These are phyloP conservation scores for Neelides sp. DNA, from an alignment of 1,140 invertebrate genomes.

Conservation along the genomic window DNA sequence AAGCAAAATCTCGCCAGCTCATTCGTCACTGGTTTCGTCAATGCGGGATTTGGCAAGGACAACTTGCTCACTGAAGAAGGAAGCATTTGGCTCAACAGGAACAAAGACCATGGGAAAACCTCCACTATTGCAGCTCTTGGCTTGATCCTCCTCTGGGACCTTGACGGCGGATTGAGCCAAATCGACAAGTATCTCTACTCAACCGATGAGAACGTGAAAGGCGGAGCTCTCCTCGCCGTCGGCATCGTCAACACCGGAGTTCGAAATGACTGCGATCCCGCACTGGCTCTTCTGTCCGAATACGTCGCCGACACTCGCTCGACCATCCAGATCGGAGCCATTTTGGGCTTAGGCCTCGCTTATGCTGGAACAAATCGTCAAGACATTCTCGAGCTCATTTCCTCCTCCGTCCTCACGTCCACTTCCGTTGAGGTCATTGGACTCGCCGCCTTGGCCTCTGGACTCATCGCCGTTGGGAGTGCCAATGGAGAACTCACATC, in stretches of 20 bases:
- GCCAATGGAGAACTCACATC: slow-evolving; percentile 47
- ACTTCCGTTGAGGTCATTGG: slow-evolving; percentile 48
- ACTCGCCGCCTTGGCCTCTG: slow-evolving; percentile 48
- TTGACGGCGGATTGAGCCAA: slow-evolving; percentile 51
- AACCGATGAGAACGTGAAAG: slow-evolving; percentile 52
- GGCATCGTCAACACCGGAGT: slow-evolving; percentile 55
- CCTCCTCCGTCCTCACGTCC: slow-evolving; percentile 44
- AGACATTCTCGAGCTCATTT: slow-evolving; percentile 43
- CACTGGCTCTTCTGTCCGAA: slow-evolving; percentile 51
- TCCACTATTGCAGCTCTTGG: slow-evolving; percentile 88
- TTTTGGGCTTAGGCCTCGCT: slow-evolving; percentile 50
- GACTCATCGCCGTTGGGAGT: slow-evolving; percentile 50
- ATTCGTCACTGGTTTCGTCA: slow-evolving; percentile 98
- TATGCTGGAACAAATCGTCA: slow-evolving; percentile 54
- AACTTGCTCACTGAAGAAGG: slow-evolving; percentile 92
- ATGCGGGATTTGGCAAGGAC: slow-evolving; percentile 93
- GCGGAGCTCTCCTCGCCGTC: slow-evolving; percentile 51
- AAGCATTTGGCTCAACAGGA: slow-evolving; percentile 97
- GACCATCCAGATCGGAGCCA: slow-evolving; percentile 46
- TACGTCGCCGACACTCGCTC: slow-evolving; percentile 44
- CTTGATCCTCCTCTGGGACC: slow-evolving; percentile 52
- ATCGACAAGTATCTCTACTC: slow-evolving; percentile 57
- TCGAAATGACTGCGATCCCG: slow-evolving; percentile 55
- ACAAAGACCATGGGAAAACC: slow-evolving; percentile 96
- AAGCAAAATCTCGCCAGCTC: slow-evolving; percentile 91